These are phyloP conservation scores for Neosalanx taihuensis DNA, from an alignment of 2,797 vertebrate species.

Conservation along the genomic window DNA sequence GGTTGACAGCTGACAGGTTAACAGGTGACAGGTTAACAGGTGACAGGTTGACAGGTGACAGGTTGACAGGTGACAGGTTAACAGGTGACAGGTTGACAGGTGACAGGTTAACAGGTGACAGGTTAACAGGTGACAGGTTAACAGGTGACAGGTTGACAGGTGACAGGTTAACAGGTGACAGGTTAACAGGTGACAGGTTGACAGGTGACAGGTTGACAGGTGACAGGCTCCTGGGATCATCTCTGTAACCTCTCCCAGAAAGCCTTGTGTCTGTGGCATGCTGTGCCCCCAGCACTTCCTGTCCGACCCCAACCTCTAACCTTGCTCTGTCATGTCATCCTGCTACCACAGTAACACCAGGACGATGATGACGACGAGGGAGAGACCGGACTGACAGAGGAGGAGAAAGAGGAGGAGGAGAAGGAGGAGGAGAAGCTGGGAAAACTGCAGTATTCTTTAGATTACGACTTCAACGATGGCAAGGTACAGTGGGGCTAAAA, in stretches of 20 bases:
- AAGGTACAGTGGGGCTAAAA: slow-evolving; percentile 74
- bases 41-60: no score
- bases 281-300: slow-evolving; percentile 12
- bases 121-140: no score
- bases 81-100: no score
- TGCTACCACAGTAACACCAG: slow-evolving; percentile 76
- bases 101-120: no score
- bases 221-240: slow-evolving; percentile 24
- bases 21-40: no score
- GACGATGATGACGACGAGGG: slow-evolving; percentile 90
- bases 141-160: no score
- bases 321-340: slow-evolving; percentile 30
- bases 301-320: slow-evolving; percentile 18
- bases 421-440: slow-evolving; percentile 94
- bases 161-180: no score
- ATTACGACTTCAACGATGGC: slow-evolving; percentile 95
- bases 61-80: no score
- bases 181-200: no score
- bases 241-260: slow-evolving; percentile 47
- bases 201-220: no score
- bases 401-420: slow-evolving; percentile 93
- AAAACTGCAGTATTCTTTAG: slow-evolving; percentile 94
- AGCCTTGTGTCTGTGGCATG: slow-evolving; percentile 76
- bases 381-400: slow-evolving; percentile 90
- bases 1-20: no score